Evolutionary conservation across 2,113 vertebrate species (phyloP).

Genomic region (Chauna torquata): DNA sequence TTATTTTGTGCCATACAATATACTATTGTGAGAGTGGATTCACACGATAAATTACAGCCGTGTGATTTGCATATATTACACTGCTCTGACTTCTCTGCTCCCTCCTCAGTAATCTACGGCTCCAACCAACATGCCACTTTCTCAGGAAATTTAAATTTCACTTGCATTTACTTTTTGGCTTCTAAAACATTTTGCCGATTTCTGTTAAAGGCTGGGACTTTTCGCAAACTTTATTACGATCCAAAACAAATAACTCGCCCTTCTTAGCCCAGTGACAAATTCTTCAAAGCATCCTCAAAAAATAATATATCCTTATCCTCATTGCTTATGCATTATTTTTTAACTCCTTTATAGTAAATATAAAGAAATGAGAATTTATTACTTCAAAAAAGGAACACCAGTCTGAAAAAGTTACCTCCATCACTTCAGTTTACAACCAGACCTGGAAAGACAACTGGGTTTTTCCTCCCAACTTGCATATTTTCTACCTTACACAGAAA

Average conservation of each 20-base stretch:
- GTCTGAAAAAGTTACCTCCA: not conserved
- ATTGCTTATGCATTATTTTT: not conserved
- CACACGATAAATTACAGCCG: not conserved
- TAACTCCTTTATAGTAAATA: not conserved
- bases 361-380: not conserved
- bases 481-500: not conserved
- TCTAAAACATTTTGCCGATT: not conserved
- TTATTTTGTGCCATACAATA: not conserved
- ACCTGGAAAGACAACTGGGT: not conserved
- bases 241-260: not conserved
- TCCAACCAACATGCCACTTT: not conserved
- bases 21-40: not conserved
- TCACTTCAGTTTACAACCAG: not conserved
- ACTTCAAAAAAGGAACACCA: not conserved
- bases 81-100: not conserved
- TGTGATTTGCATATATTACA: not conserved
- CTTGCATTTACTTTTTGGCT: not conserved
- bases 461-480: not conserved
- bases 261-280: not conserved
- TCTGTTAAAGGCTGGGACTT: not conserved
- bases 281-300: not conserved
- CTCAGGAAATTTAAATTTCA: not conserved
- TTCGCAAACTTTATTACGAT: not conserved
- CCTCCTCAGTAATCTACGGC: not conserved
- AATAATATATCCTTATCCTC: not conserved